These are phyloP conservation scores for Xiphorhynchus erythropygius DNA, from an alignment of 2,797 vertebrate genomes.

Conservation along the genomic window DNA sequence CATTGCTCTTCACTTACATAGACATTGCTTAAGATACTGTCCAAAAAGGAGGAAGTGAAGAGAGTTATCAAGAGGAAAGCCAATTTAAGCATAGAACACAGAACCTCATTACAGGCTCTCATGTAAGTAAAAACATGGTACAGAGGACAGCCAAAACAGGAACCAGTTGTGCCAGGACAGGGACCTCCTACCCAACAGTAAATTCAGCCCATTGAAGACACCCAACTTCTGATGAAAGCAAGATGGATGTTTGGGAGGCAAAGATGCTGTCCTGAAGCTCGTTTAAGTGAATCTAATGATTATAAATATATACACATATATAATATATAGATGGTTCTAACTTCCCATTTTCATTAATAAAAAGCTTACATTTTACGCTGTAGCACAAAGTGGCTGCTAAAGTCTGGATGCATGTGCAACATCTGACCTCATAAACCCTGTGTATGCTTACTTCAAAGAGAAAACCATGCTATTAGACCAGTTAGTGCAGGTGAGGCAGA, in stretches of 20 bases:
- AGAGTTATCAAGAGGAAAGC: background rate
- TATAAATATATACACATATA: background rate
- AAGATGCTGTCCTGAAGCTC: background rate
- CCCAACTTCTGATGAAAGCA: background rate
- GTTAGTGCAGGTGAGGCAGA: background rate
- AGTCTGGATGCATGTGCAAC: background rate
- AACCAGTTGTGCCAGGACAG: background rate
- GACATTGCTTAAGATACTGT: conserved; percentile 6
- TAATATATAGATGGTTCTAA: background rate
- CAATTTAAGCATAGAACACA: background rate
- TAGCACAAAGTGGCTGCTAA: background rate
- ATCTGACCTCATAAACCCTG: background rate
- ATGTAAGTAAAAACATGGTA: background rate
- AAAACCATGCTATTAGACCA: background rate
- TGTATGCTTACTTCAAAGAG: background rate
- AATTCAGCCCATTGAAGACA: background rate
- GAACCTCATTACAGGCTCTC: background rate
- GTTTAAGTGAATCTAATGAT: background rate
- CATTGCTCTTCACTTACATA: background rate
- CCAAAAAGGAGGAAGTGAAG: conserved; percentile 28
- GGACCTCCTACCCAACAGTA: background rate
- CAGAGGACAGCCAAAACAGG: background rate
- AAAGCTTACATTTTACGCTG: background rate
- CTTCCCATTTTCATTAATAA: background rate
- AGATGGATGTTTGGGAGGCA: background rate